A percentile compares a stretch with the other conserved stretches of the same genome.
Conservation (phyloP, 2,888 invertebrate species). For the Ectemnius continuus region DNA sequence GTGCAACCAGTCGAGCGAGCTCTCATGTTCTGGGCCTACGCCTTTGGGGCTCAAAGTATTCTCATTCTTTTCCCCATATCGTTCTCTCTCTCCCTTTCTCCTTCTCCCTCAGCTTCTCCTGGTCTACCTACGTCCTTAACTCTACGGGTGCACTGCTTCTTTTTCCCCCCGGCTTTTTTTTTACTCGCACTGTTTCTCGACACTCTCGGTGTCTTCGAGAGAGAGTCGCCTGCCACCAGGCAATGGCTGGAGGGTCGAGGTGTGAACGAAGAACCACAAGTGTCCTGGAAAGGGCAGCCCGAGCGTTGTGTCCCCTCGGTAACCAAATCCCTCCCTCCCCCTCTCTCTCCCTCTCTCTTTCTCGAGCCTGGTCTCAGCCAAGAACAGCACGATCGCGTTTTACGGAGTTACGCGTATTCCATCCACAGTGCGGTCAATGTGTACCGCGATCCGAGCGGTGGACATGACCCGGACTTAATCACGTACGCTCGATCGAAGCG, state of each 20-base stretch:
- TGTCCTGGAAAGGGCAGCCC: constrained; percentile 68
- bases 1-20: constrained; percentile 28
- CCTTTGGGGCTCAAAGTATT: constrained; percentile 48
- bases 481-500: constrained; percentile 63
- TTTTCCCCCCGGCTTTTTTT: constrained; percentile 8
- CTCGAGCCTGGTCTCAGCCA: neutral
- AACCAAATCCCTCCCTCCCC: constrained; percentile 65
- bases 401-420: constrained; percentile 67
- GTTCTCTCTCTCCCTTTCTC: constrained; percentile 5
- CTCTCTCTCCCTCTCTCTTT: no score
- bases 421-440: constrained; percentile 42
- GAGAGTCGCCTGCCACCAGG: constrained; percentile 45
- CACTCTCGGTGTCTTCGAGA: constrained; percentile 51
- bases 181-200: constrained; percentile 15
- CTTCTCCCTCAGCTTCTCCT: constrained; percentile 1
- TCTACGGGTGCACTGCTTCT: constrained; percentile 2
- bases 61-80: constrained; percentile 28
- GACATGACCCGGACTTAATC: constrained; percentile 59
- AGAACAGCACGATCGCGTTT: constrained; percentile 61
- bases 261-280: constrained; percentile 77
- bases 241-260: constrained; percentile 65
- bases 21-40: constrained; percentile 37
- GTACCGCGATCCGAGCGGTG: constrained; percentile 14
- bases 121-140: neutral
- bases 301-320: constrained; percentile 53